phyloP scores from a whole-genome alignment of 2,888 invertebrate genomes.

The Habrosyne pyritoides region DNA sequence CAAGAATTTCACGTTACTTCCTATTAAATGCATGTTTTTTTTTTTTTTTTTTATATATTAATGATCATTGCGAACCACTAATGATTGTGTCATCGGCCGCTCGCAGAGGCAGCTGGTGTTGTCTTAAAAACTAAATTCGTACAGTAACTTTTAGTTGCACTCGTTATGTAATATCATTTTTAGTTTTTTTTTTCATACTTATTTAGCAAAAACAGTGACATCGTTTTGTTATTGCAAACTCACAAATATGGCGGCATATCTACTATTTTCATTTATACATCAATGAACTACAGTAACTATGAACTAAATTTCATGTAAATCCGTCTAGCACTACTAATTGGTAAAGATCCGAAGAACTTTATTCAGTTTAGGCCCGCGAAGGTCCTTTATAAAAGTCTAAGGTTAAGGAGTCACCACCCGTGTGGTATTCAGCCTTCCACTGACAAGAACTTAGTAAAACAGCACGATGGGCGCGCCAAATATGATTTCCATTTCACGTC shows the following conservation, averaged over 20 bases:
- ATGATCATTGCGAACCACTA: background rate
- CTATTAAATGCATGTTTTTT: conserved; percentile 3
- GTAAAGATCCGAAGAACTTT: no score
- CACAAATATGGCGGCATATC: conserved; percentile 22
- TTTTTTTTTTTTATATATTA: background rate
- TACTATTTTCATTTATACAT: background rate
- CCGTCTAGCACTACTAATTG: no score
- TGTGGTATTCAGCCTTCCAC: no score
- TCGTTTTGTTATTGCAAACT: conserved; percentile 26
- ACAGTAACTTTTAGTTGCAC: conserved; percentile 63
- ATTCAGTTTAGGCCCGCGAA: no score
- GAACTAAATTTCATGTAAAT: no score
- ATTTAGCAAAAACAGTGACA: conserved; percentile 34
- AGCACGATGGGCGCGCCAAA: no score
- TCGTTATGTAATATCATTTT: conserved; percentile 51
- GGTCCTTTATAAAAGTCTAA: no score
- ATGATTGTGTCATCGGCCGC: conserved; percentile 5
- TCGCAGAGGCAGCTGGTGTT: conserved; percentile 24
- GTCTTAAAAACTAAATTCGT: conserved; percentile 40
- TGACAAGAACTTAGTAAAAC: no score
- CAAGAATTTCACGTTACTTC: background rate
- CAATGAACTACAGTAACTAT: no score
- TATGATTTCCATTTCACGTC: no score
- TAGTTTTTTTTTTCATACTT: conserved; percentile 40
- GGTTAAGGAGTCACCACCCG: no score